phyloP scores from a whole-genome alignment of 1,140 invertebrate genomes.

The Trichogramma pretiosum region DNA sequence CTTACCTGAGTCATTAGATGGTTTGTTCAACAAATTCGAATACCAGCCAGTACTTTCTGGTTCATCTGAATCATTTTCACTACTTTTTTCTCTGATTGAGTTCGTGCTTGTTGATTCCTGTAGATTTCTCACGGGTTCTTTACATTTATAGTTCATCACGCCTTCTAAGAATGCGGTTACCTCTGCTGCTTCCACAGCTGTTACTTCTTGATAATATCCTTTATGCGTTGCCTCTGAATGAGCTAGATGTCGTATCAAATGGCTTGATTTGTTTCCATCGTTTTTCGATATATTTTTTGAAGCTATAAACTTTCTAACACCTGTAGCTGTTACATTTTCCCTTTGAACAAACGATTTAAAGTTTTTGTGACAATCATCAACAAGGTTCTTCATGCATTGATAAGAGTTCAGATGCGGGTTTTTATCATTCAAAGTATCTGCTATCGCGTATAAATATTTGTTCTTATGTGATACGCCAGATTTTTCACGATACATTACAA shows the following conservation, averaged over 20 bases:
- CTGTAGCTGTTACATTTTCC: neutral
- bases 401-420: neutral
- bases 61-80: too few species aligned
- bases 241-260: neutral
- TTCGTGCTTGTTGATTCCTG: too few species aligned
- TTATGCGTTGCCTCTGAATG: neutral
- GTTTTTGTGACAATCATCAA: neutral
- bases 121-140: too few species aligned
- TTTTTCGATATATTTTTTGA: neutral
- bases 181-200: neutral
- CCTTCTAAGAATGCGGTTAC: neutral
- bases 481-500: neutral
- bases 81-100: too few species aligned
- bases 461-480: neutral
- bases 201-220: neutral
- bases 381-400: neutral
- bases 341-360: neutral
- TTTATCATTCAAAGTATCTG: neutral
- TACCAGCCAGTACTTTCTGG: too few species aligned
- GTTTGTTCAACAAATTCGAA: too few species aligned
- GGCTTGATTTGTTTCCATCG: neutral
- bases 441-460: neutral
- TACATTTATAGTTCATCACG: too few species aligned
- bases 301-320: neutral
- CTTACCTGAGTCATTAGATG: too few species aligned